These are phyloP conservation scores for Alectoris magna DNA, from an alignment of 2,797 vertebrate genomes.

Conservation along the genomic window DNA sequence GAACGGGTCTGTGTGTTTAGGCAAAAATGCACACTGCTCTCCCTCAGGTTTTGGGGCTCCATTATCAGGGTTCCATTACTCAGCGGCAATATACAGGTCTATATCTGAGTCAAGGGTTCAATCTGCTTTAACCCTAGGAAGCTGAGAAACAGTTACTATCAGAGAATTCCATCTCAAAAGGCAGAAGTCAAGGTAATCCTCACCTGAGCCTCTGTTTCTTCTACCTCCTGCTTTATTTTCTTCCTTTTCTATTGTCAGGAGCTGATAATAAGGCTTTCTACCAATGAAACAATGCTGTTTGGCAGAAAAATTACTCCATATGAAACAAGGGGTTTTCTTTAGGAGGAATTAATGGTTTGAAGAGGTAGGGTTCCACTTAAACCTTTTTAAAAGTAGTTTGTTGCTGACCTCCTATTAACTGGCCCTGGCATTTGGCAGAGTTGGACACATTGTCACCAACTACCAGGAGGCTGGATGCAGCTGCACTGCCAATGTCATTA, in stretches of 20 bases:
- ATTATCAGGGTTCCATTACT: background rate
- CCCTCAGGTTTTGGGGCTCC: background rate
- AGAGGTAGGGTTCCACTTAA: background rate
- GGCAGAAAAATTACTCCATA: no score
- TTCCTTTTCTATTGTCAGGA: background rate
- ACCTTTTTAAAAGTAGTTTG: background rate
- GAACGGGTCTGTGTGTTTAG: background rate
- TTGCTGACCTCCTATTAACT: background rate
- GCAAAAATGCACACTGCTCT: background rate
- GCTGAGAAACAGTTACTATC: background rate
- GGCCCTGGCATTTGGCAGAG: background rate
- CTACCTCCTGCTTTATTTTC: background rate
- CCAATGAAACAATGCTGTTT: no score
- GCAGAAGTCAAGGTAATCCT: background rate
- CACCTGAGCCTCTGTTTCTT: background rate
- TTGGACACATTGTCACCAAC: background rate
- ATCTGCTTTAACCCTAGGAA: background rate
- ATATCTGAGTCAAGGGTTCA: background rate
- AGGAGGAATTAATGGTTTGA: background rate
- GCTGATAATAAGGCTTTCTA: background rate
- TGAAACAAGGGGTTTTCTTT: background rate
- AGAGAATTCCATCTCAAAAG: background rate
- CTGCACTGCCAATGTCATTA: background rate
- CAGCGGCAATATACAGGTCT: background rate
- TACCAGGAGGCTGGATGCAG: background rate